A percentile compares a stretch with the other conserved stretches of the same genome.
phyloP scores from a whole-genome alignment of 2,113 vertebrate genomes.

The Petromus typicus region DNA sequence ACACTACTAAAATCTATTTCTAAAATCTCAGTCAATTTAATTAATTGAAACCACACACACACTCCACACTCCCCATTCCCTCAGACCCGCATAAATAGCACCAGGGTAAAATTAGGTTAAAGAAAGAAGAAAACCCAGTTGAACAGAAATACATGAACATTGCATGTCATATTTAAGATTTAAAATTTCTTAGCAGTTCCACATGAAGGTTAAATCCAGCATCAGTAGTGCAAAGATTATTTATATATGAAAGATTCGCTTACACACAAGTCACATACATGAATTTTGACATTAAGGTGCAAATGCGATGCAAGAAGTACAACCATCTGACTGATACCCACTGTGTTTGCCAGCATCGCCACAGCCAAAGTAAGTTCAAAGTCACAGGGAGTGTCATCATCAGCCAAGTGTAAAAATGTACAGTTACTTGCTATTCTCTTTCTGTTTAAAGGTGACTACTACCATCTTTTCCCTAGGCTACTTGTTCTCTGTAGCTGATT shows the following conservation, averaged over 20 bases:
- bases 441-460: constrained; percentile 87
- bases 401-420: constrained; percentile 87
- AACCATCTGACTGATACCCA: constrained; percentile 84
- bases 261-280: constrained; percentile 80
- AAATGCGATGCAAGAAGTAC: constrained; percentile 82
- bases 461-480: constrained; percentile 87
- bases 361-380: constrained; percentile 89
- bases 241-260: constrained; percentile 78
- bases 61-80: neutral
- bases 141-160: constrained; percentile 46
- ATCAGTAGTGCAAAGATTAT: constrained; percentile 70
- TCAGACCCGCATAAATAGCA: neutral
- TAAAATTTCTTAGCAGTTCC: constrained; percentile 63
- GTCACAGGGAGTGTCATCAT: constrained; percentile 86
- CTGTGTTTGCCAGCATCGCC: constrained; percentile 83
- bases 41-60: constrained; percentile 36
- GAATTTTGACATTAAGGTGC: constrained; percentile 82
- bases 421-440: constrained; percentile 85
- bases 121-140: constrained; percentile 8
- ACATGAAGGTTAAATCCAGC: constrained; percentile 21
- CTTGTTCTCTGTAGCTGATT: constrained; percentile 87
- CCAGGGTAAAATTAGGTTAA: neutral
- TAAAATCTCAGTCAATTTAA: neutral
- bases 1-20: constrained; percentile 8
- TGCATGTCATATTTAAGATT: neutral